These are phyloP conservation scores for Steatornis caripensis DNA, from an alignment of 2,113 vertebrate species.

Conservation along the genomic window DNA sequence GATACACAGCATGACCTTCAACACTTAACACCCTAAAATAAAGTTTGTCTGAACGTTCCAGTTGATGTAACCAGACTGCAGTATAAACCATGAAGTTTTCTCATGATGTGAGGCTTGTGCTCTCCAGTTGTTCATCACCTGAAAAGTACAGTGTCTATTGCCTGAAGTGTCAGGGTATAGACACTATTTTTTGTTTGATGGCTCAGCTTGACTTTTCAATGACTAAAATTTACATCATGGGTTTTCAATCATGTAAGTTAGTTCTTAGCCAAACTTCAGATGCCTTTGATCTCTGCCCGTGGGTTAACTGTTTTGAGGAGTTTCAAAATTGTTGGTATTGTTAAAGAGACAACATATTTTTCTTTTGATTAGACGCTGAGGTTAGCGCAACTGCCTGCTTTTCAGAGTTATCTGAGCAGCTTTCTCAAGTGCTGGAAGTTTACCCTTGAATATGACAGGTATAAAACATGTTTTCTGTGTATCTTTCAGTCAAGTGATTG, in stretches of 20 bases:
- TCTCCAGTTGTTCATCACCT: constrained; percentile 18
- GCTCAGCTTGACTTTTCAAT: constrained; percentile 31
- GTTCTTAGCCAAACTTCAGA: not conserved
- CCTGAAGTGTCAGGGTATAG: constrained; percentile 16
- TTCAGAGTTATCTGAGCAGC: constrained; percentile 40
- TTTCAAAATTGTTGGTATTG: constrained; percentile 32
- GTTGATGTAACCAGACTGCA: not conserved
- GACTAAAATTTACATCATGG: constrained; percentile 22
- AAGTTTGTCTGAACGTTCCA: not conserved
- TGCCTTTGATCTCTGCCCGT: not conserved
- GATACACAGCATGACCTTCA: constrained; percentile 5
- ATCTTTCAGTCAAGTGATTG: constrained; percentile 63
- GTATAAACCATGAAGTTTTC: not conserved
- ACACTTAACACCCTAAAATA: not conserved
- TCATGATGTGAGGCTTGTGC: not conserved
- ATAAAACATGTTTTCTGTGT: constrained; percentile 54
- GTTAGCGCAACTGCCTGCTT: constrained; percentile 54
- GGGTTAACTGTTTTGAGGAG: constrained; percentile 19
- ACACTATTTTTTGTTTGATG: constrained; percentile 13
- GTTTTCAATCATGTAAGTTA: not conserved
- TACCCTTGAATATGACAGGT: constrained; percentile 74
- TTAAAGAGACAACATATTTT: constrained; percentile 66
- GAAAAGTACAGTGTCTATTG: not conserved
- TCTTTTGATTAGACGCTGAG: constrained; percentile 59
- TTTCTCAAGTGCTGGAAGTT: not conserved